A percentile compares a stretch with the other conserved stretches of the same genome.
Evolutionary conservation across 2,113 vertebrate genomes (phyloP).

Genomic region (Dendropsophus ebraccatus): DNA sequence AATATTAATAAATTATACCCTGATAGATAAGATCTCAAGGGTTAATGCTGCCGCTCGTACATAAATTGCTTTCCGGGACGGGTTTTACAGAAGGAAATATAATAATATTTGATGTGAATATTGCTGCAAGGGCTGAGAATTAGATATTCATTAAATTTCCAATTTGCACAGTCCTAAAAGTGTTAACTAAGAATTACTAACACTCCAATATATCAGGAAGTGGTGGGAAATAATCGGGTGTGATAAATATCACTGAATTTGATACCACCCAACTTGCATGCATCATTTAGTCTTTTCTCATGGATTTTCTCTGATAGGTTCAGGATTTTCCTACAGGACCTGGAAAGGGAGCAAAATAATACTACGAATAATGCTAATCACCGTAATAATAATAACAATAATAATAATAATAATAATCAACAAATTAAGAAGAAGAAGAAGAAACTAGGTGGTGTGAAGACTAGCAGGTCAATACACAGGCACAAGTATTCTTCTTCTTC

Average conservation of each 20-base stretch:
- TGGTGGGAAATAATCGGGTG: constrained; percentile 8
- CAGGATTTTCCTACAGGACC: background rate
- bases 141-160: constrained; percentile 37
- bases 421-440: too few relatives aligned
- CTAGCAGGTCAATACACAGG: too few relatives aligned
- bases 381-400: too few relatives aligned
- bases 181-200: constrained; percentile 24
- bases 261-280: background rate
- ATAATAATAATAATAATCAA: too few relatives aligned
- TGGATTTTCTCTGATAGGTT: too few relatives aligned
- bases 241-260: constrained; percentile 21
- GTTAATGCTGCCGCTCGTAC: background rate
- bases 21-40: constrained; percentile 8
- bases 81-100: background rate
- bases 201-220: background rate
- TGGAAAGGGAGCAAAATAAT: too few relatives aligned
- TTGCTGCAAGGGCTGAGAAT: constrained; percentile 18
- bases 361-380: too few relatives aligned
- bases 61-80: background rate
- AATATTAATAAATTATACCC: constrained; percentile 13
- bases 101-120: constrained; percentile 30
- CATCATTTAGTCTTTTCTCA: too few relatives aligned
- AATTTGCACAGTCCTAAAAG: constrained; percentile 37
- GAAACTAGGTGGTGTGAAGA: too few relatives aligned
- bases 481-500: too few relatives aligned